Evolutionary conservation across 2,113 vertebrate genomes (phyloP), one percentile per base, ranked within the genome.

Genomic region (Archilochus colubris): DNA sequence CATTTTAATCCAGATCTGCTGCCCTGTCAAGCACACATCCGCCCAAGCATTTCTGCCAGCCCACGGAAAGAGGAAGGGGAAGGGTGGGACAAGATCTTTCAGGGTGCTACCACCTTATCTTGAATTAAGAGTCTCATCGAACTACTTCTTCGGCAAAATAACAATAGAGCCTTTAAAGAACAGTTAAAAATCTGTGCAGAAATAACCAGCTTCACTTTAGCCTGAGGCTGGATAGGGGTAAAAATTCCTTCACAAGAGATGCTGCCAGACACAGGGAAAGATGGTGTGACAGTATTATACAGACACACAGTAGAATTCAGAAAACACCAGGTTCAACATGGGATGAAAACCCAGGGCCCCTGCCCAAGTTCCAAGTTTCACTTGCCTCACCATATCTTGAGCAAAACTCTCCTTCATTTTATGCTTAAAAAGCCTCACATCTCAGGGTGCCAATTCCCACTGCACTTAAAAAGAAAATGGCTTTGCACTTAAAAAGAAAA

Each of bases 251-350:
- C 64, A 68, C 16, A 88, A 88, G 48, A 59, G n/a, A 64, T 38
- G 21, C 12, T 31, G 25, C 0, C 0, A 0, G 16, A 74, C 59
- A 48, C 61, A 54, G 12, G 19, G 12, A 57, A 30, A 30, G 68
- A 51, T 38, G 12, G 21, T 53, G 20, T 12, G 46, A 62, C 21
- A 46, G 30, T 7, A 40, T 2, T 2, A 1, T 25, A 64, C 19
- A 82, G 54, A 7, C 27, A 61, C 12, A 43, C 12, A 5, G 3
- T 3, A 62, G 30, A 86, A 43, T 27, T 74, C 61, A 70, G 33
- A 20, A 86, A 63, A 1, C 5, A 55, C 20, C 18, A 90, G 48
- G 33, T 25, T 25, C 21, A 77, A 30, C 24, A 6, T 8, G 63
- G 36, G 36, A 90, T 18, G 55, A 89, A 91, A 31, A 43, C 28